Base-by-base conservation (phyloP, 2,888 invertebrate genomes). In the Mesorhabditis spiculigera region DNA sequence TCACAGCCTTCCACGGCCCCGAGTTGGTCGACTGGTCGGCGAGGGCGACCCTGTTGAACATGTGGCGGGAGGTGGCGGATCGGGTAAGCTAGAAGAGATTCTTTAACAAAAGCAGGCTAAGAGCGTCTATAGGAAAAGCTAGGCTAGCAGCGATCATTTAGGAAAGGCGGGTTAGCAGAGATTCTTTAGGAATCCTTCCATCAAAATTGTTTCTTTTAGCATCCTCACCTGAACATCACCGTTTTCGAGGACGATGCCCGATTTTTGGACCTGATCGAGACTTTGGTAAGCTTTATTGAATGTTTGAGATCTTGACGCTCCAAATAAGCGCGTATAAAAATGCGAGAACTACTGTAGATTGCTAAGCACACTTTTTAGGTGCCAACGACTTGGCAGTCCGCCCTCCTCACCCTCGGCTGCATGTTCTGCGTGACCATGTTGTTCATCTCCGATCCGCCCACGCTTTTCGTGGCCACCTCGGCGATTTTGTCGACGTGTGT, bases 221-320 rank as follows among this genome's bases (percentile, higher is more conserved):
- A 80, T 67, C 73, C 82, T 1, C 74, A 75, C 10, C 69, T 84
- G 42, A 79, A 82, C 43, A 80, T 83, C 4, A 75, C 78, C 62
- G 74, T 84, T 28, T 84, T 79, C 71, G 82, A 82, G 71, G 83
- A 83, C 50, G 83, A 84, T 66, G 80, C 82, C 4, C 82, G 83
- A 66, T 84, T 85, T 68, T 69, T 85, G 67, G 85, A 85, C 67
- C 68, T 85, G 41, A 85, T 85, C 44, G 76, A 74, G 43, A 77
- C 78, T 4, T 76, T 78, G 76, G 71, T 50, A 50, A 3, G 28
- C 3, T 28, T 1, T 28, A 28, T 28, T 28, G 28, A 28, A 3
- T 28, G 28, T 28, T 28, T 28, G 1, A 28, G 28, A 28, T 28
- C 28, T 28, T 28, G 8, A n/a, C 58, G n/a, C 58, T 50, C 8